A percentile compares a stretch with the other conserved stretches of the same genome.
Conservation (phyloP, 2,113 vertebrate species). For the Eurystomus gularis region DNA sequence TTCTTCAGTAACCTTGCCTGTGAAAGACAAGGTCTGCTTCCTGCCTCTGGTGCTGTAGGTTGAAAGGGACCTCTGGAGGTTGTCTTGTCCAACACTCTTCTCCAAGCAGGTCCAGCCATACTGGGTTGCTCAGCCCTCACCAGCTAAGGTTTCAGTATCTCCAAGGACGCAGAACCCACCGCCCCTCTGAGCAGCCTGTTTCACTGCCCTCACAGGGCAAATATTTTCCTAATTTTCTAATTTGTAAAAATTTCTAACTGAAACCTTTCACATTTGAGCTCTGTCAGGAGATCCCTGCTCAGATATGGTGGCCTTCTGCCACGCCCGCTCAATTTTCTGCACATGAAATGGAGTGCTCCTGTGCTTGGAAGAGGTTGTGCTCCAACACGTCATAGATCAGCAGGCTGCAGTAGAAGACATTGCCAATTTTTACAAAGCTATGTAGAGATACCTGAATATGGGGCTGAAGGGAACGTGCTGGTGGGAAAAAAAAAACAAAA, state of each 20-base stretch:
- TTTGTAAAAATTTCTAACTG: neutral
- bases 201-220: neutral
- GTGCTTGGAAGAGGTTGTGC: neutral
- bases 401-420: neutral
- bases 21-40: neutral
- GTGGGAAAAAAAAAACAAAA: neutral
- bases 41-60: neutral
- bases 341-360: fast-evolving
- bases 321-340: neutral
- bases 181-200: fast-evolving
- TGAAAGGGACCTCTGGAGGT: neutral
- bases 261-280: neutral
- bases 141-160: neutral
- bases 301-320: neutral
- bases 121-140: neutral
- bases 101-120: neutral
- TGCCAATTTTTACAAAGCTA: neutral
- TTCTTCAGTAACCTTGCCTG: neutral
- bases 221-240: neutral
- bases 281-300: neutral
- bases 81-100: neutral
- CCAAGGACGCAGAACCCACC: neutral
- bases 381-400: neutral
- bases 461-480: neutral
- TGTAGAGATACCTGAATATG: neutral